Conservation (phyloP, 2,113 vertebrate species). For the Heliornis fulica region DNA sequence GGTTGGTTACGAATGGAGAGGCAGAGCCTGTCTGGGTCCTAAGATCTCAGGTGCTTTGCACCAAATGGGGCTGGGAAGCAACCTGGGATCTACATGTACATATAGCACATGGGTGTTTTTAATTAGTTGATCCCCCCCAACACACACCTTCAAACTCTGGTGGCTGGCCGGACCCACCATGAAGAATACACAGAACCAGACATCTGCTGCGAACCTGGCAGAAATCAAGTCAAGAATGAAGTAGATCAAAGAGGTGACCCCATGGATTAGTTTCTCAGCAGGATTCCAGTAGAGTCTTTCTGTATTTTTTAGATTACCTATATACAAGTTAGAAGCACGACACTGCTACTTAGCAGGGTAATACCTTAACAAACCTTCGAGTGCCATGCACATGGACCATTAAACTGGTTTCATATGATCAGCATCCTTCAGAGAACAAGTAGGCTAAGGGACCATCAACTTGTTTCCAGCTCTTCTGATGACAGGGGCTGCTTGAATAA, state of each 20-base stretch:
- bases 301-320: not conserved
- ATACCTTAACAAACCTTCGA: not conserved
- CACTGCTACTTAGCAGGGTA: not conserved
- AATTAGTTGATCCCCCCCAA: not conserved
- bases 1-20: not conserved
- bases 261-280: not conserved
- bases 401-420: not conserved
- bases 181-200: not conserved
- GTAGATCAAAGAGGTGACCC: not conserved
- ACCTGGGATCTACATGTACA: accelerated
- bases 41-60: not conserved
- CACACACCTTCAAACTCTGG: not conserved
- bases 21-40: not conserved
- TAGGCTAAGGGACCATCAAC: not conserved
- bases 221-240: not conserved
- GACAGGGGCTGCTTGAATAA: not conserved
- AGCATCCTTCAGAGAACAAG: not conserved
- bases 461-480: not conserved
- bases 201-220: not conserved
- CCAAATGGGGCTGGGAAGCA: not conserved
- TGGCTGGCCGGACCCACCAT: not conserved
- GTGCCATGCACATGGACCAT: not conserved
- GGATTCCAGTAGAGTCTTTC: not conserved
- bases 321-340: not conserved
- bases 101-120: accelerated